Conservation (phyloP, 2,113 vertebrate species). For the Eonycteris spelaea region DNA sequence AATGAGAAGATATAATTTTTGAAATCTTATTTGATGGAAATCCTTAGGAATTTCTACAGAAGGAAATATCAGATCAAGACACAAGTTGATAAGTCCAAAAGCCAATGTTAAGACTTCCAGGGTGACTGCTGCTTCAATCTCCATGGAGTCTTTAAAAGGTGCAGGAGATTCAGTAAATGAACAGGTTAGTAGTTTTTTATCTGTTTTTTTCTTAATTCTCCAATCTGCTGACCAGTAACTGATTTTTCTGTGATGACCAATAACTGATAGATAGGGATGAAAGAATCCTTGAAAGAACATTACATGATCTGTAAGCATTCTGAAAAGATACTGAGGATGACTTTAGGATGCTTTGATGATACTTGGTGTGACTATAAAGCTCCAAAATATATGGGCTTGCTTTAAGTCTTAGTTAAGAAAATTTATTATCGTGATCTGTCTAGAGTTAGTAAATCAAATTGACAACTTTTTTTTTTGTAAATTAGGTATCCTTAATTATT, state of each 20-base stretch:
- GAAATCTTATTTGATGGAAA: slow-evolving; percentile 66
- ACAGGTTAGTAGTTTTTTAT: slow-evolving; percentile 75
- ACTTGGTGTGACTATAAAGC: not conserved
- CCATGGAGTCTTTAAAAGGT: slow-evolving; percentile 70
- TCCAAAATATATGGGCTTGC: not conserved
- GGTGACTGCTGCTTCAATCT: slow-evolving; percentile 51
- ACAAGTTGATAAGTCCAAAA: slow-evolving; percentile 60
- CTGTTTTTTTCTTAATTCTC: not conserved
- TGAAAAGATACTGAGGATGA: not conserved
- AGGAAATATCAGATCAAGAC: slow-evolving; percentile 73
- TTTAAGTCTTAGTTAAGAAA: slow-evolving; percentile 30
- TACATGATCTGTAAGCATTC: not conserved
- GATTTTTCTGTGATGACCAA: not conserved
- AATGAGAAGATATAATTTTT: slow-evolving; percentile 31
- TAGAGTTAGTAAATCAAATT: slow-evolving; percentile 29
- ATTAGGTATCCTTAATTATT: not conserved
- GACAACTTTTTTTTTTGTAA: not conserved
- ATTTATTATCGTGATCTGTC: not conserved
- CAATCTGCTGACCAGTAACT: not conserved
- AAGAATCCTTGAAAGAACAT: not conserved
- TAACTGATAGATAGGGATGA: not conserved
- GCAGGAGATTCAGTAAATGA: slow-evolving; percentile 54
- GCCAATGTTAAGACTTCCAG: slow-evolving; percentile 73
- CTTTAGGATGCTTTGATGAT: not conserved
- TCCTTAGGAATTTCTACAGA: slow-evolving; percentile 80